Percentiles rank a stretch among this genome's conserved stretches.
These are phyloP conservation scores for Conus ventricosus DNA, from an alignment of 1,140 invertebrate species.

Conservation along the genomic window DNA sequence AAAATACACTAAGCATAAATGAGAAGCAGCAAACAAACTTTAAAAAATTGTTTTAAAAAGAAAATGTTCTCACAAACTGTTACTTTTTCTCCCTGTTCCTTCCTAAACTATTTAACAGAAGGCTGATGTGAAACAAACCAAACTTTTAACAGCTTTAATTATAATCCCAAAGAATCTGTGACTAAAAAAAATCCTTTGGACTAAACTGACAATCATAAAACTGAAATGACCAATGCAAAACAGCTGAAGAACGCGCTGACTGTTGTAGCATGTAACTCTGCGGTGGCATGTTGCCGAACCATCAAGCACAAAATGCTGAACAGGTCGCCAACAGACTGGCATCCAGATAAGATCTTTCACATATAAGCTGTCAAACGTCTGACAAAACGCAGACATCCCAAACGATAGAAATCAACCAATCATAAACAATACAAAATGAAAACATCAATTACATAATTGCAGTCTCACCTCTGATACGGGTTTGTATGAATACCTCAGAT, in stretches of 20 bases:
- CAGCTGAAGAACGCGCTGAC: too few species aligned
- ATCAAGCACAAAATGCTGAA: not conserved
- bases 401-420: not conserved
- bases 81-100: too few species aligned
- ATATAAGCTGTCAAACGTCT: not conserved
- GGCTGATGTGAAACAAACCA: too few species aligned
- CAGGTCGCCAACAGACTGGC: not conserved
- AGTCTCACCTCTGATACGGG: constrained; percentile 3
- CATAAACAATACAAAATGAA: not conserved
- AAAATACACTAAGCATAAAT: too few species aligned
- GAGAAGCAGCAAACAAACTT: too few species aligned
- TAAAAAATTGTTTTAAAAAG: too few species aligned
- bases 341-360: not conserved
- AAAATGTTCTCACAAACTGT: too few species aligned
- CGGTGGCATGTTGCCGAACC: not conserved
- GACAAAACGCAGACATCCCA: not conserved
- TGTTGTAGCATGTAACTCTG: not conserved
- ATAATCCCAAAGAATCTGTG: too few species aligned
- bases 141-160: too few species aligned
- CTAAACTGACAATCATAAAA: too few species aligned
- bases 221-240: not conserved
- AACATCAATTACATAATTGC: not conserved
- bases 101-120: too few species aligned
- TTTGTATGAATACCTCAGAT: not conserved
- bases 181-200: too few species aligned